Evolutionary conservation across 2,888 invertebrate genomes (phyloP).

Genomic region (Drosophila birchii): DNA sequence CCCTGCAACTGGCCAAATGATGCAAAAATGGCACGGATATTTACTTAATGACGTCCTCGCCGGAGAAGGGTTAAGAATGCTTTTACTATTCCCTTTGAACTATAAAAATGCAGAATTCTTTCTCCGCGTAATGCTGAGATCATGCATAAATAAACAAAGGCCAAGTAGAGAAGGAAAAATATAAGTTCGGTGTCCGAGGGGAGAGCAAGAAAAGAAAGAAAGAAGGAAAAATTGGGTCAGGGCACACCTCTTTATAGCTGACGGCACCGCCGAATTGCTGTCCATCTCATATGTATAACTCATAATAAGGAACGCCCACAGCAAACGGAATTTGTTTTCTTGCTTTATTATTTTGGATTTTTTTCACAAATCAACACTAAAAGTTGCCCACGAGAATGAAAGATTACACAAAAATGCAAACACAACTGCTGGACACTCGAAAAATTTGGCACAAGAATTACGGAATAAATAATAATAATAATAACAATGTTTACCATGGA

Average conservation of each 20-base stretch:
- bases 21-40: conserved; percentile 54
- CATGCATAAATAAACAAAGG: conserved; percentile 68
- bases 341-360: conserved; percentile 45
- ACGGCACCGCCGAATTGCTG: conserved; percentile 34
- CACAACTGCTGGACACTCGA: background rate
- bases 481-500: background rate
- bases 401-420: conserved; percentile 52
- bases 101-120: conserved; percentile 33
- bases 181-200: background rate
- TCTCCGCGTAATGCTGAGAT: conserved; percentile 56
- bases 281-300: conserved; percentile 54
- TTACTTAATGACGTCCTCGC: conserved; percentile 41
- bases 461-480: background rate
- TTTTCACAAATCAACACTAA: conserved; percentile 66
- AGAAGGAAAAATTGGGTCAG: conserved; percentile 64
- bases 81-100: conserved; percentile 51
- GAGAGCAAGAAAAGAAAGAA: background rate
- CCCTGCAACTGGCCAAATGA: conserved; percentile 44
- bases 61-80: conserved; percentile 38
- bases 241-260: conserved; percentile 72
- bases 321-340: conserved; percentile 44
- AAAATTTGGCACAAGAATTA: conserved; percentile 14
- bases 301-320: conserved; percentile 69
- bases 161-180: conserved; percentile 3
- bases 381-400: conserved; percentile 48